Base-by-base conservation (phyloP, 2,797 vertebrate genomes). In the Mastacembelus armatus region DNA sequence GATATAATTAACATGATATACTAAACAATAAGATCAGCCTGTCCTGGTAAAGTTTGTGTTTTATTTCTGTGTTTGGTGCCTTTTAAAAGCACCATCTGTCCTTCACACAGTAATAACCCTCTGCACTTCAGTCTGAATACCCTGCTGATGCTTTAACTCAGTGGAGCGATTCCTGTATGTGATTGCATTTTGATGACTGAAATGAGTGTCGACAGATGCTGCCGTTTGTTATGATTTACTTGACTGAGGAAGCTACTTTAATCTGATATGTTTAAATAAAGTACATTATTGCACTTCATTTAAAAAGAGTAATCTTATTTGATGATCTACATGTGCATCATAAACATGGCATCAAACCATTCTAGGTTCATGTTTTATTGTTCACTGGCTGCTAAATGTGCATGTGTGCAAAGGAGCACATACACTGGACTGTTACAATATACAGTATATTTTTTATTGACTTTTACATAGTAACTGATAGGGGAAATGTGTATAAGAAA, bases 71-170 rank as follows among this genome's bases (percentile, higher is more conserved):
- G 2, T 5, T 56, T 21, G 7, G 2, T 16, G 21, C 9, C 5
- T 36, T 42, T 44, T 26, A 15, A 48, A 64, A 26, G 42, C 19
- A 26, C 49, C 67, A 47, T 66, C 63, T 66, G 62, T 47, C 49
- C 7, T 35, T 7, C 30, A 38, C 33, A n/a, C 35, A 32, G 16
- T 18, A 32, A 42, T 1, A 33, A 65, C 55, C 39, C 7, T 0
- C 51, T 38, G 32, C 38, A 27, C 58, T 38, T 38, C 35, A 16
- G 35, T 38, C 15, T 16, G 5, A 15, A 38, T 7, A 38, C 15
- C 15, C 15, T 38, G 33, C 3, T 4, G 14, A 14, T 14, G 14
- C 11, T 39, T 54, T 2, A 36, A 26, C 18, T 42, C 59, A 32
- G n/a, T 12, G 3, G 45, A 33, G 58, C 7, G 19, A 56, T 50